Evolutionary conservation across 2,888 invertebrate genomes (phyloP), one percentile per base, ranked within the genome.

Genomic region (Tipula lateralis): DNA sequence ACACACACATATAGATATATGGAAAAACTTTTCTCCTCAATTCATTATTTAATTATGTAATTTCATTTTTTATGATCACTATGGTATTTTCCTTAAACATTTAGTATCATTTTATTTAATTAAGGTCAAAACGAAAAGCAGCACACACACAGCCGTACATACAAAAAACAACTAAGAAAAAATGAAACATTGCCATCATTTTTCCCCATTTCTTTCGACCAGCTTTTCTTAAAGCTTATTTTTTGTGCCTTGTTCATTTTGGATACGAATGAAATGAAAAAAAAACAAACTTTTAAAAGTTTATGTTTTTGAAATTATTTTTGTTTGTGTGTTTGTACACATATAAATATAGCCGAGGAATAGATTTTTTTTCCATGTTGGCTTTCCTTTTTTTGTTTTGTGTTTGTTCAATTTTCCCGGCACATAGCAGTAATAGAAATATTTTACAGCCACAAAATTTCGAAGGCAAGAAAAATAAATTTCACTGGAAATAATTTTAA

Each of bases 1-100:
- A 66, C 24, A n/a, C n/a, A n/a, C n/a, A n/a, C n/a, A n/a, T n/a
- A n/a, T n/a, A n/a, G n/a, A n/a, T n/a, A n/a, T n/a, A n/a, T n/a
- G 1, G 44, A 66, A 24, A 66, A 24, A 66, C 66, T 66, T 66
- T 66, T 24, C 66, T 66, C 19, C 24, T 66, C 66, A 66, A 66
- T 66, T 66, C 66, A 24, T 66, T 66, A 66, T 66, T 66, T 66
- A 66, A 66, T 66, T 66, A 66, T 66, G 66, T 66, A 66, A 66
- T 66, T 66, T 24, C 19, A 24, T 66, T 66, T 66, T 66, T 66
- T 66, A 66, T 66, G 66, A 66, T 66, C 66, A 66, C 66, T 66
- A 66, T 66, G 66, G 66, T 24, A 24, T 66, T 66, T 66, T 24
- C 66, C 66, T 66, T 19, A 24, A 66, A 66, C 66, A 24, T 66